phyloP scores from a whole-genome alignment of 2,888 invertebrate species.

The Lasioglossum pauxillum region DNA sequence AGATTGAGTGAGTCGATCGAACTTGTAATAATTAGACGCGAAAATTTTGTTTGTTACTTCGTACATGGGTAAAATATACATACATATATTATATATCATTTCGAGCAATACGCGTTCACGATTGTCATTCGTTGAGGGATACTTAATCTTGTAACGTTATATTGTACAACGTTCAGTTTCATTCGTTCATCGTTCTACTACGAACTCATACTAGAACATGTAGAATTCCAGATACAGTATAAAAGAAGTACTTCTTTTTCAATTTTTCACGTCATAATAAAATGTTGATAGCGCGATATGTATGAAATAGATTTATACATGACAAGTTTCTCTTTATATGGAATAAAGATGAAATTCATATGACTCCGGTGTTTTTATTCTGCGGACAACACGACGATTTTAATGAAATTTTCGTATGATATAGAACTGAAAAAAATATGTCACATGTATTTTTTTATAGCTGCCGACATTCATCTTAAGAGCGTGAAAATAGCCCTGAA shows the following conservation, averaged over 20 bases:
- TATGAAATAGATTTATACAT: conserved; percentile 38
- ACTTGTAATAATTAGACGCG: background rate
- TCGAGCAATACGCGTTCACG: background rate
- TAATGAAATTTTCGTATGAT: background rate
- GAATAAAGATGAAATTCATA: conserved; percentile 44
- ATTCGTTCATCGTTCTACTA: background rate
- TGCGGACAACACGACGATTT: too few species aligned
- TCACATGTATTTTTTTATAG: too few species aligned
- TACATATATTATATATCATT: background rate
- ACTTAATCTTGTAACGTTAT: conserved; percentile 7
- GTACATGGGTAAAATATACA: background rate
- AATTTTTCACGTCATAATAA: conserved; percentile 31
- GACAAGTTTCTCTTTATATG: conserved; percentile 35
- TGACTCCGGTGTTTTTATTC: conserved; percentile 23
- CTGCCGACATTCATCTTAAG: too few species aligned
- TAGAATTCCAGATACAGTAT: conserved; percentile 22
- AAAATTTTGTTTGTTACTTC: background rate
- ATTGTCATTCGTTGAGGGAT: background rate
- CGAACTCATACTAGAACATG: conserved; percentile 11
- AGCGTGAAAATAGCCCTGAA: too few species aligned
- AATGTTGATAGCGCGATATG: conserved; percentile 30
- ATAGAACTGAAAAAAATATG: too few species aligned
- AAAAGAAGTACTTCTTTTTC: conserved; percentile 21
- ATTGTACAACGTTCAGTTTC: conserved; percentile 14
- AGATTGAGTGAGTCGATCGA: background rate